phyloP scores from a whole-genome alignment of 1,140 invertebrate species.

The Ceratina calcarata region DNA sequence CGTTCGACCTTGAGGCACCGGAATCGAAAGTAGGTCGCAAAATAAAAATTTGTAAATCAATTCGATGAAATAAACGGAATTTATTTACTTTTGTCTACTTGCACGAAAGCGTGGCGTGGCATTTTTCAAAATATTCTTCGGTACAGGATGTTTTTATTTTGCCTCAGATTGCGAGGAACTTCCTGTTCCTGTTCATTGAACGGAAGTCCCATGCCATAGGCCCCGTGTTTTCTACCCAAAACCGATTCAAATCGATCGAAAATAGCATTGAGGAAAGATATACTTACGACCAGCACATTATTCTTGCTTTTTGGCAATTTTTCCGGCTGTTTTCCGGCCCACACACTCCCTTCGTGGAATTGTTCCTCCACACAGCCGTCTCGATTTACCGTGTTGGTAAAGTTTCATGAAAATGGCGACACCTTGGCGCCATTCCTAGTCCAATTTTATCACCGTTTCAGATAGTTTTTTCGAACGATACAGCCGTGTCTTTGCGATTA shows the following conservation, averaged over 20 bases:
- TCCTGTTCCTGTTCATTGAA: conserved; percentile 81
- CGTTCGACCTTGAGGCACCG: conserved; percentile 57
- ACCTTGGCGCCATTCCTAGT: conserved; percentile 69
- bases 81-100: conserved; percentile 21
- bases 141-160: conserved; percentile 80
- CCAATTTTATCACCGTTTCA: conserved; percentile 26
- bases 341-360: conserved; percentile 51
- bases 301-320: conserved; percentile 61
- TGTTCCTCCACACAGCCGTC: conserved; percentile 61
- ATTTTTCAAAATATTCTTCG: conserved; percentile 69
- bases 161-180: conserved; percentile 75
- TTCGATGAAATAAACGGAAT: conserved; percentile 1
- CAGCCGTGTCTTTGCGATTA: not conserved
- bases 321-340: conserved; percentile 39
- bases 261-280: conserved; percentile 36
- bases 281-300: conserved; percentile 74
- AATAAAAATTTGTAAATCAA: conserved; percentile 43
- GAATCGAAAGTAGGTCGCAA: conserved; percentile 60
- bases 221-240: conserved; percentile 65
- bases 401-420: conserved; percentile 75
- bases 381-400: conserved; percentile 68
- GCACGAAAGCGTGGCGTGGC: conserved; percentile 5
- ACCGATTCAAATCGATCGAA: conserved; percentile 47
- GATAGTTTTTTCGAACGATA: not conserved
- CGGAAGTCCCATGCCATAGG: conserved; percentile 80